phyloP scores from a whole-genome alignment of 1,140 invertebrate species.

The Triops longicaudatus region DNA sequence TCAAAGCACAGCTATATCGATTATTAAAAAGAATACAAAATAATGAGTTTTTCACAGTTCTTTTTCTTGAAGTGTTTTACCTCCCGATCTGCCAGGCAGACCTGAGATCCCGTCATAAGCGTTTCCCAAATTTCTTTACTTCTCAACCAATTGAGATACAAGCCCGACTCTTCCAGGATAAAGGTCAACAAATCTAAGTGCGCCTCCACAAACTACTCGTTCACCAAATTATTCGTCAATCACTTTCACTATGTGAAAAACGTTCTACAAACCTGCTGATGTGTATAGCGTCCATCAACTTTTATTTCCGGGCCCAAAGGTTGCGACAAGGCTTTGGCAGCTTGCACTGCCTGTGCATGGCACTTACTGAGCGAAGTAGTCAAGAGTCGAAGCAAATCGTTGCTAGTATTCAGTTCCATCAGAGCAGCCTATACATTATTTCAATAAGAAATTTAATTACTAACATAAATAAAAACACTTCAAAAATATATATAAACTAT shows the following conservation, averaged over 20 bases:
- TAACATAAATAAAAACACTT: background rate
- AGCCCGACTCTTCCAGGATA: slow-evolving; percentile 45
- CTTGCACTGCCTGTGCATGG: slow-evolving; percentile 41
- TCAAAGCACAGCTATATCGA: slow-evolving; percentile 43
- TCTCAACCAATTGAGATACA: slow-evolving; percentile 44
- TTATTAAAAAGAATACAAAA: slow-evolving; percentile 17
- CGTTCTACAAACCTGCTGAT: slow-evolving; percentile 37
- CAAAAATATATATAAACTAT: too few relatives aligned
- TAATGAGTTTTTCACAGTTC: slow-evolving; percentile 29
- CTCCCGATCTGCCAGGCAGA: slow-evolving; percentile 44
- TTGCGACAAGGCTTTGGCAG: slow-evolving; percentile 34
- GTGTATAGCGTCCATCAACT: slow-evolving; percentile 44
- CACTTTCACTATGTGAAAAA: background rate
- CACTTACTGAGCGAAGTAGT: slow-evolving; percentile 43
- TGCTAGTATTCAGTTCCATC: slow-evolving; percentile 28
- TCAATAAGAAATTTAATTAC: background rate
- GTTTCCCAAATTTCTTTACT: slow-evolving; percentile 47
- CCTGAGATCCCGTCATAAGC: slow-evolving; percentile 41
- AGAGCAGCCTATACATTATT: slow-evolving; percentile 9
- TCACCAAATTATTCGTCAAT: slow-evolving; percentile 23
- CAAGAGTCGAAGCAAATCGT: slow-evolving; percentile 45
- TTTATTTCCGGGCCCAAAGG: slow-evolving; percentile 38
- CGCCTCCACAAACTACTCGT: slow-evolving; percentile 42
- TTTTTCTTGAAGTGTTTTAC: slow-evolving; percentile 31
- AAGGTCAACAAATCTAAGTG: slow-evolving; percentile 47